Base-by-base conservation (phyloP, 2,888 invertebrate species). In the Campaea margaritaria region DNA sequence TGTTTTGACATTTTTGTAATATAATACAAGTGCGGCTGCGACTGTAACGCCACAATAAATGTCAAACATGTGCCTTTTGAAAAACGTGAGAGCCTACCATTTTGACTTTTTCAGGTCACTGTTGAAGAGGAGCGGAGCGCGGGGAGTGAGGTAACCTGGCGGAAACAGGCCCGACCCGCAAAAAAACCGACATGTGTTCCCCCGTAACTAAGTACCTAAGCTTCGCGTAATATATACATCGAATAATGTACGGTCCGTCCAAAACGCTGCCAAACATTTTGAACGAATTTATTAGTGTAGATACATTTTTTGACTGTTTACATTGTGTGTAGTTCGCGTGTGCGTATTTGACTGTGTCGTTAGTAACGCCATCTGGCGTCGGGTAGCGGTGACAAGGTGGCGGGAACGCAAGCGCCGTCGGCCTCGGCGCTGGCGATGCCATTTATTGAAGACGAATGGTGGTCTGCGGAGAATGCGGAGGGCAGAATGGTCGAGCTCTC, bases 371-470 rank as follows among this genome's bases (percentile, higher is more conserved):
- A 79, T 73, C 87, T 31, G 85, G 88, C 87, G 88, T 81, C 65
- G 58, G 64, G 66, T 78, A 81, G 86, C 81, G 82, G 89, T 83
- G 86, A 82, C 89, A 93, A 87, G 84, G 94, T 94, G 94, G 94
- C 94, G 94, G 94, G 93, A 91, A 88, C 94, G 84, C 93, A 93
- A 93, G 93, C 93, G 89, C 92, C 93, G 93, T 87, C 93, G 88
- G 93, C 90, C 85, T 93, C 93, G 93, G 93, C 94, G 89, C 91
- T 95, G 95, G 95, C 96, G 94, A 97, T 97, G 97, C 97, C 97
- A 94, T 98, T 97, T 94, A 97, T 98, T 93, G 97, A 98, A 94
- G 97, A 98, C 95, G 97, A 98, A 89, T 94, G 97, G 87, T 98
- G 98, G 98, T 96, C 97, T 94, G 97, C 97, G 83, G 97, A 97